Evolutionary conservation across 2,888 invertebrate genomes (phyloP), one percentile per base, ranked within the genome.

Genomic region (Magallana nippona): DNA sequence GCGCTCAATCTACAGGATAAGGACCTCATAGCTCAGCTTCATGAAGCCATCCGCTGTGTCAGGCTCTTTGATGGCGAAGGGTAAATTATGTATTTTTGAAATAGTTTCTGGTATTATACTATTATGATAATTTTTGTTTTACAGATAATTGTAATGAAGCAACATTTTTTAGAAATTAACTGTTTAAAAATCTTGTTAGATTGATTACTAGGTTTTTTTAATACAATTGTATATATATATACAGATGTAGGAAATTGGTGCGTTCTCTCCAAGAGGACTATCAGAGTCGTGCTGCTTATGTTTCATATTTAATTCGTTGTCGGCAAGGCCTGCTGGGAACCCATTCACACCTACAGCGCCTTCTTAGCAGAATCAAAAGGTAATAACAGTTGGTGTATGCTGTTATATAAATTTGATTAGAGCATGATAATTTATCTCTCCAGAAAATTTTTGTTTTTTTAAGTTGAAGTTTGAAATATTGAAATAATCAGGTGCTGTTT

Each of bases 11-110:
- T 97, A 83, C 96, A 97, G 90, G 96, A 97, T 92, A 95, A 96
- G 92, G 96, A 96, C 78, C 95, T 96, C 88, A 96, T 97, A 81
- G 97, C 97, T 0, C 96, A 97, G 91, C 95, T 98, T 5, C 96
- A 97, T 77, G 98, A 98, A 94, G 97, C 97, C 1, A 95, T 98
- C 84, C 96, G 97, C 56, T 97, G 97, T 91, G 95, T 98, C 58
- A 95, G 96, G 83, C 95, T 96, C 81, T 96, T 98, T 91, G 97
- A 97, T 92, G 95, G 96, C 78, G 95, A 95, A 86, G 95, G 95
- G 95, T 95, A 89, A 87, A 92, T 44, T 44, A 8, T 60, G 62
- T n/a, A 60, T 60, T n/a, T 60, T 19, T 60, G 62, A 60, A 19
- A 19, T n/a, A 60, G 62, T 5, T 60, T 60, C 19, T 60, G n/a